These are phyloP conservation scores for Phaedon cochleariae DNA, from an alignment of 2,888 invertebrate species.

Conservation along the genomic window DNA sequence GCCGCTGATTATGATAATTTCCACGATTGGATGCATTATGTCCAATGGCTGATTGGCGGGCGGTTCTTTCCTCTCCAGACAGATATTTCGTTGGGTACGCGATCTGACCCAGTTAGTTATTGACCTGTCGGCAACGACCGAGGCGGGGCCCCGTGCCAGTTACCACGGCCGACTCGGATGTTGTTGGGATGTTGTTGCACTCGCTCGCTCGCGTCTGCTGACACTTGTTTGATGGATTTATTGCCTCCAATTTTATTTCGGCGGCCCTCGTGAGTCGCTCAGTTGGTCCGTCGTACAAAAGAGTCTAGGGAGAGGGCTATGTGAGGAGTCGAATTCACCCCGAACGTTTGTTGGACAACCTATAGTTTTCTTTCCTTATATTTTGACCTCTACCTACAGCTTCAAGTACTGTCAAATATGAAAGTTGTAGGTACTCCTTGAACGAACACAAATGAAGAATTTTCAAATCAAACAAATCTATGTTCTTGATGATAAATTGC, in stretches of 20 bases:
- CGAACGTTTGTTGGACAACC: too few species aligned
- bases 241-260: constrained; percentile 23
- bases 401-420: too few species aligned
- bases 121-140: constrained; percentile 55
- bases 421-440: too few species aligned
- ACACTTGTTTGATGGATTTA: constrained; percentile 29
- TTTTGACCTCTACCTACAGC: too few species aligned
- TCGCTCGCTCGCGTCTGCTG: neutral
- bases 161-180: constrained; percentile 30
- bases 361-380: too few species aligned
- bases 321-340: too few species aligned
- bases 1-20: constrained; percentile 52
- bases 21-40: constrained; percentile 55
- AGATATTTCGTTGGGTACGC: constrained; percentile 56
- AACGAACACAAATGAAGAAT: too few species aligned
- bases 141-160: constrained; percentile 51
- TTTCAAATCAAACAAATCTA: too few species aligned
- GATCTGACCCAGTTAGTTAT: constrained; percentile 57
- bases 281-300: too few species aligned
- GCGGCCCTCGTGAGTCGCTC: too few species aligned
- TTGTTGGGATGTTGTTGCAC: constrained; percentile 32
- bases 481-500: too few species aligned
- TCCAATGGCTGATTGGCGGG: constrained; percentile 56
- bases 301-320: too few species aligned
- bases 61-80: constrained; percentile 53